A percentile compares a stretch with the other conserved stretches of the same genome.
These are phyloP conservation scores for Carassius auratus DNA, from an alignment of 2,113 vertebrate genomes.

Conservation along the genomic window DNA sequence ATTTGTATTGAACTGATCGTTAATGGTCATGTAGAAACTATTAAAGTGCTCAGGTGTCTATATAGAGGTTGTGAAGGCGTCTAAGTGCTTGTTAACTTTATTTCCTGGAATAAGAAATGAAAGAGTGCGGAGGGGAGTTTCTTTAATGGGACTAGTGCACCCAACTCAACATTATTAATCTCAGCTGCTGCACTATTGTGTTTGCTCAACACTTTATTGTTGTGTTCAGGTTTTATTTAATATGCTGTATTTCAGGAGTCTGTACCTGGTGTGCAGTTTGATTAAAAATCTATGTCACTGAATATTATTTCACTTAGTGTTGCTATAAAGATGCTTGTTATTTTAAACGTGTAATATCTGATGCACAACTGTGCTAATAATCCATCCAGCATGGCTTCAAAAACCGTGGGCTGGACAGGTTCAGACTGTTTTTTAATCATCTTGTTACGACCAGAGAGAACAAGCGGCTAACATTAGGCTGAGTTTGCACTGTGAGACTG, in stretches of 20 bases:
- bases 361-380: neutral
- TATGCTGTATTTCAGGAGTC: neutral
- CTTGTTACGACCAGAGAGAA: constrained; percentile 48
- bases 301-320: constrained; percentile 4
- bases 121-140: neutral
- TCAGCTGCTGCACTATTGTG: constrained; percentile 6
- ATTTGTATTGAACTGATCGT: constrained; percentile 68
- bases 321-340: neutral
- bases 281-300: constrained; percentile 1
- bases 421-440: constrained; percentile 39
- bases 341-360: neutral
- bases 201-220: neutral
- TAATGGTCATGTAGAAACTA: constrained; percentile 45
- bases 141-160: neutral
- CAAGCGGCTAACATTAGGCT: constrained; percentile 13
- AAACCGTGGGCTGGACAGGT: constrained; percentile 32
- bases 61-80: constrained; percentile 13
- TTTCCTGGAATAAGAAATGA: neutral
- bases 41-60: constrained; percentile 6
- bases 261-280: constrained; percentile 18
- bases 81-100: constrained; percentile 43
- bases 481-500: neutral
- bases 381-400: neutral
- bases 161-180: constrained; percentile 14
- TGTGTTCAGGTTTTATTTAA: neutral